Conservation (phyloP, 2,113 vertebrate genomes). For the Menidia beryllina region DNA sequence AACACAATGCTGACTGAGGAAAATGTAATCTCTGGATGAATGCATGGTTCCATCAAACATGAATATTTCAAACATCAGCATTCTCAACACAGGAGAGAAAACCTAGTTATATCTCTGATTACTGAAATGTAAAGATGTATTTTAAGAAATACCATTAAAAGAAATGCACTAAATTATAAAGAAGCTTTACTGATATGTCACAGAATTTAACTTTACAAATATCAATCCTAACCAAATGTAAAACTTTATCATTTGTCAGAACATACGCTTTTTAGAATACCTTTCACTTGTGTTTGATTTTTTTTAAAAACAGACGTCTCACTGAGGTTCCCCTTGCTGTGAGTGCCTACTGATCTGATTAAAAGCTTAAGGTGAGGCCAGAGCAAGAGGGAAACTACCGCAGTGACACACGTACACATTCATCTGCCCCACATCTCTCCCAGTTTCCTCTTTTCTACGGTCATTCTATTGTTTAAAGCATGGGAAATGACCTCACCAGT, state of each 20-base stretch:
- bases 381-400: constrained; percentile 14
- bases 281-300: constrained; percentile 17
- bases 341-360: constrained; percentile 58
- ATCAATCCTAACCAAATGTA: too few species aligned
- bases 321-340: constrained; percentile 18
- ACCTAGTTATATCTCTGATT: not conserved
- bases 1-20: not conserved
- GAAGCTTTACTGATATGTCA: too few species aligned
- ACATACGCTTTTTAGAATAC: not conserved
- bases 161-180: too few species aligned
- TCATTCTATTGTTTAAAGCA: constrained; percentile 65
- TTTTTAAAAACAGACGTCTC: constrained; percentile 9
- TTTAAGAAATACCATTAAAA: too few species aligned
- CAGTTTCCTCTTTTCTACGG: constrained; percentile 34
- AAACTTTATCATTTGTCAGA: too few species aligned
- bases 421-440: constrained; percentile 32
- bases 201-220: too few species aligned
- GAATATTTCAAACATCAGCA: not conserved
- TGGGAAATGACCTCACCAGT: constrained; percentile 74
- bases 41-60: not conserved
- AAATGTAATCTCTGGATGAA: not conserved
- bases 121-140: constrained; percentile 1
- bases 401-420: constrained; percentile 22
- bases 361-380: constrained; percentile 46
- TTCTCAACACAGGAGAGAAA: not conserved